Evolutionary conservation across 2,797 vertebrate genomes (phyloP).

Genomic region (Zenarchopterus dispar): DNA sequence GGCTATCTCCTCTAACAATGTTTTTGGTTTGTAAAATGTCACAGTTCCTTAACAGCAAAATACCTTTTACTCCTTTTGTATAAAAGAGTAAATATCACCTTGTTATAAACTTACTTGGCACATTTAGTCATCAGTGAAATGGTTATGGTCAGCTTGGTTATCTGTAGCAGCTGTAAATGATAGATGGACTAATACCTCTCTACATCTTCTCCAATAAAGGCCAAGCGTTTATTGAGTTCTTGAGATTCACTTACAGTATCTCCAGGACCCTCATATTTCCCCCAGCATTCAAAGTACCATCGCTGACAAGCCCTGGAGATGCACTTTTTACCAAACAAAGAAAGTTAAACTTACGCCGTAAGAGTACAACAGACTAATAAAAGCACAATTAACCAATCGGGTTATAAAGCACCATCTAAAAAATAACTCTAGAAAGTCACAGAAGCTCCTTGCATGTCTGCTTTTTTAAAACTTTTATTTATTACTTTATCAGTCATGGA

Average conservation of each 20-base stretch:
- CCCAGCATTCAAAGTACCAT: constrained; percentile 62
- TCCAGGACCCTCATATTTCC: constrained; percentile 62
- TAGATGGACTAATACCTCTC: constrained; percentile 80
- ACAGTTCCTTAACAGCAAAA: constrained; percentile 3
- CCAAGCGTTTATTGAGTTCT: constrained; percentile 76
- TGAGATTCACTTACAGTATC: constrained; percentile 79
- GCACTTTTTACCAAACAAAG: constrained; percentile 55
- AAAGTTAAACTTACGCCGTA: constrained; percentile 12
- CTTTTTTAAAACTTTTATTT: too few relatives aligned
- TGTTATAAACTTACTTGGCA: constrained; percentile 15
- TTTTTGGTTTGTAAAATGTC: constrained; percentile 1
- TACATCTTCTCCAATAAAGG: constrained; percentile 53
- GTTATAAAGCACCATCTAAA: not conserved
- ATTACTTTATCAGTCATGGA: too few relatives aligned
- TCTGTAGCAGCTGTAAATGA: constrained; percentile 71
- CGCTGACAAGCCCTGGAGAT: constrained; percentile 55
- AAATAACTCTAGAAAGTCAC: not conserved
- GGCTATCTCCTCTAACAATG: not conserved
- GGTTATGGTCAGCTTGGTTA: constrained; percentile 54
- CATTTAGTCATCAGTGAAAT: constrained; percentile 46
- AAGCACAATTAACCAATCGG: not conserved
- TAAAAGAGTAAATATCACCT: constrained; percentile 10
- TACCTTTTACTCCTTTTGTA: constrained; percentile 5
- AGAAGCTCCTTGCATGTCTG: too few relatives aligned
- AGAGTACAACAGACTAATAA: not conserved